Conservation (phyloP, 30 jellyfish, hydroid and myxozoan genomes). For the Aurelia coerulea region DNA sequence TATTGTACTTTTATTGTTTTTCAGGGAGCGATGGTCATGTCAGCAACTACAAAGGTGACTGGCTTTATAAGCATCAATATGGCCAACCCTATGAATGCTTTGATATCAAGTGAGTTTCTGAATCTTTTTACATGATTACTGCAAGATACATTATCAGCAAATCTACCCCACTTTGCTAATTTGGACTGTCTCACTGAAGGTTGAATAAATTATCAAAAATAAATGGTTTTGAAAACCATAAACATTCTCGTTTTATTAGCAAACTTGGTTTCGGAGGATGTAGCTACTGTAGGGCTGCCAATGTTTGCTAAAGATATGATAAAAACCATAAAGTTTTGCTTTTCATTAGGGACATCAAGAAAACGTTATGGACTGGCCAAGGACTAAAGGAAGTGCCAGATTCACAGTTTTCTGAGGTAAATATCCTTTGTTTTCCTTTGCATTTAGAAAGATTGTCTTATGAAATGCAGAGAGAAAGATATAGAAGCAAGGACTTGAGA, state of each 20-base stretch:
- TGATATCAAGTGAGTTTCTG: conserved; percentile 37
- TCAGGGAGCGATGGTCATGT: conserved; percentile 69
- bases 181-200: no score
- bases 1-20: neutral
- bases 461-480: no score
- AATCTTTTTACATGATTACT: neutral
- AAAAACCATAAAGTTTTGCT: neutral
- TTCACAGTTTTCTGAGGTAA: conserved; percentile 35
- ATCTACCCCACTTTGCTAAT: neutral
- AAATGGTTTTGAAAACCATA: no score
- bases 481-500: no score
- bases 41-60: conserved; percentile 14
- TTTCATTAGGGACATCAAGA: conserved; percentile 10
- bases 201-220: no score
- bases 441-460: no score
- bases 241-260: no score
- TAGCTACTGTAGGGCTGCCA: neutral
- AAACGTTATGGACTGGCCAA: conserved; percentile 25
- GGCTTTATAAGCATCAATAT: conserved; percentile 41
- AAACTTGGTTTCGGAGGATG: no score
- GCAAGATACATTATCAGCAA: neutral
- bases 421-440: neutral
- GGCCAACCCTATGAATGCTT: conserved; percentile 48
- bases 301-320: neutral
- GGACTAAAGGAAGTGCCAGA: conserved; percentile 18